Evolutionary conservation across 2,888 invertebrate genomes (phyloP).

Genomic region (Stegana nigrithorax): DNA sequence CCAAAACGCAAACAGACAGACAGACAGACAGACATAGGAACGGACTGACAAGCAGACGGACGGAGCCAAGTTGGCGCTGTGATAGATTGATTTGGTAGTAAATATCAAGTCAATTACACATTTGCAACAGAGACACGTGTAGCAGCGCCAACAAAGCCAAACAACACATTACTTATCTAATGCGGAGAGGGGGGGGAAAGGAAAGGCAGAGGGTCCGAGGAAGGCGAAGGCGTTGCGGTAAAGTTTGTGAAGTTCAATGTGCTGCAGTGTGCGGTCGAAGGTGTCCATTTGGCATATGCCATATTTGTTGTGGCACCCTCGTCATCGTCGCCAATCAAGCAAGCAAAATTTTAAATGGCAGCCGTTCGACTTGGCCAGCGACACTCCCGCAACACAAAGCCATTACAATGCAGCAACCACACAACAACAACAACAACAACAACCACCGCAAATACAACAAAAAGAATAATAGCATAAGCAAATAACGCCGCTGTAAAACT

Average conservation of each 20-base stretch:
- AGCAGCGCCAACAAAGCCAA: not conserved
- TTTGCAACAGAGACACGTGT: slow-evolving; percentile 23
- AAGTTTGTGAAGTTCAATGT: slow-evolving; percentile 15
- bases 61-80: slow-evolving; percentile 7
- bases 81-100: slow-evolving; percentile 60
- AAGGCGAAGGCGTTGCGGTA: not conserved
- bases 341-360: too few relatives aligned
- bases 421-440: not conserved
- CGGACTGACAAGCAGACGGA: not conserved
- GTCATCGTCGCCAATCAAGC: too few relatives aligned
- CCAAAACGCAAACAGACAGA: not conserved
- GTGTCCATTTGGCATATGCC: slow-evolving; percentile 18
- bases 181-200: not conserved
- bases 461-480: not conserved
- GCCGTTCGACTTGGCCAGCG: too few relatives aligned
- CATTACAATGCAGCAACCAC: not conserved
- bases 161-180: not conserved
- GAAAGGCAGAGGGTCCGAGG: not conserved
- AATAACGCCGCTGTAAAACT: not conserved
- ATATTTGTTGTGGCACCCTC: slow-evolving; percentile 14
- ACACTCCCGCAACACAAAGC: slow-evolving; percentile 3
- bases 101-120: slow-evolving; percentile 64
- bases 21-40: not conserved
- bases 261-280: slow-evolving; percentile 16
- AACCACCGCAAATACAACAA: not conserved